These are phyloP conservation scores for Leucoma salicis DNA, from an alignment of 2,888 invertebrate species.

Conservation along the genomic window DNA sequence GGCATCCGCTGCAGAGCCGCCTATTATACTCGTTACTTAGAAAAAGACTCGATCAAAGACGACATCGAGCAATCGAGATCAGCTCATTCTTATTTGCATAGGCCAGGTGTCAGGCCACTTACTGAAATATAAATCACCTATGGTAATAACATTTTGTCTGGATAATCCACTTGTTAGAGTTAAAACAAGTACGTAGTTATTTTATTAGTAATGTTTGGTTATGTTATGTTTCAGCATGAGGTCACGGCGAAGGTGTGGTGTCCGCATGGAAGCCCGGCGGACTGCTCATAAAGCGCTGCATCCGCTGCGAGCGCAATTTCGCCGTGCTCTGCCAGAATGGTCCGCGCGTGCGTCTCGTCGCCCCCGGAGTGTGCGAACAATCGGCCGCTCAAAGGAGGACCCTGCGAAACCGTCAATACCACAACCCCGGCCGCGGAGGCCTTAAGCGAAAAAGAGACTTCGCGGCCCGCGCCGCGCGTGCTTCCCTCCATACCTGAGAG, in stretches of 20 bases:
- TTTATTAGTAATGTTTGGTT: slow-evolving; percentile 4
- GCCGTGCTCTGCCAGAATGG: slow-evolving; percentile 71
- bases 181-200: background rate
- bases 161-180: background rate
- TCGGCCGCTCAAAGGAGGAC: slow-evolving; percentile 74
- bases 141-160: slow-evolving; percentile 10
- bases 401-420: slow-evolving; percentile 63
- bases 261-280: slow-evolving; percentile 78
- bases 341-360: slow-evolving; percentile 69
- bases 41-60: slow-evolving; percentile 29
- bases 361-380: slow-evolving; percentile 61
- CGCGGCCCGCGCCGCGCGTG: slow-evolving; percentile 62
- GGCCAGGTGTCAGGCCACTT: slow-evolving; percentile 27
- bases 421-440: slow-evolving; percentile 52
- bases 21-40: slow-evolving; percentile 37
- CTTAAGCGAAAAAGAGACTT: slow-evolving; percentile 61
- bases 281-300: slow-evolving; percentile 69
- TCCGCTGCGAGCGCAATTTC: slow-evolving; percentile 64
- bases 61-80: slow-evolving; percentile 10
- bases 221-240: slow-evolving; percentile 69
- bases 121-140: slow-evolving; percentile 17
- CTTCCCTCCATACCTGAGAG: slow-evolving; percentile 68
- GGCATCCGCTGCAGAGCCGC: slow-evolving; percentile 47
- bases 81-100: slow-evolving; percentile 27
- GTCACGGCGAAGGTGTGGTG: slow-evolving; percentile 74